These are phyloP conservation scores for Limenitis camilla DNA, from an alignment of 2,888 invertebrate genomes.

Conservation along the genomic window DNA sequence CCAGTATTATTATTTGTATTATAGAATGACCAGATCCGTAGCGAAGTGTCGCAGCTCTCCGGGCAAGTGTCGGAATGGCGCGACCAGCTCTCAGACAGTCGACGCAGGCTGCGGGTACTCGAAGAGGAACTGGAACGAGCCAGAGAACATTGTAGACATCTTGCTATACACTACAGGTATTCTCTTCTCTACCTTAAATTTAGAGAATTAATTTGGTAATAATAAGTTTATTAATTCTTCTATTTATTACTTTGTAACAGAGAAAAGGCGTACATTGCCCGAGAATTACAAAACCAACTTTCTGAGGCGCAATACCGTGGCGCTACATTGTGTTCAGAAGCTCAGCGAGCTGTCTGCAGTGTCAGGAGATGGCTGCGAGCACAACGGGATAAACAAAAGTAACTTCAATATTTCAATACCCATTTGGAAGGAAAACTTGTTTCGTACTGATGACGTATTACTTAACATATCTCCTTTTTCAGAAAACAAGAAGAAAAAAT, in stretches of 20 bases:
- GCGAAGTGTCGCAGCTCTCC: constrained; percentile 33
- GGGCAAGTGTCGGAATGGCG: constrained; percentile 33
- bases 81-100: constrained; percentile 33
- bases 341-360: constrained; percentile 37
- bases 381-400: constrained; percentile 27
- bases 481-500: constrained; percentile 47
- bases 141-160: constrained; percentile 27
- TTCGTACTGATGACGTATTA: too few species aligned
- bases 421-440: too few species aligned
- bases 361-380: constrained; percentile 35
- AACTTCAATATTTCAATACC: constrained; percentile 20
- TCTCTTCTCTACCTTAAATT: not conserved
- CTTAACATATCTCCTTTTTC: constrained; percentile 10
- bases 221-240: not conserved
- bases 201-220: not conserved
- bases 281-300: constrained; percentile 38
- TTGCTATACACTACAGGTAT: constrained; percentile 25
- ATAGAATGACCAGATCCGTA: constrained; percentile 35
- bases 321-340: constrained; percentile 46
- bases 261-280: constrained; percentile 30
- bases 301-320: constrained; percentile 45
- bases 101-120: constrained; percentile 29
- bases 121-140: constrained; percentile 32
- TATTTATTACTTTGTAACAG: constrained; percentile 25
- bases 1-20: not conserved